A percentile compares a stretch with the other conserved stretches of the same genome.
phyloP scores from a whole-genome alignment of 2,113 vertebrate species.

The Oriolus oriolus region DNA sequence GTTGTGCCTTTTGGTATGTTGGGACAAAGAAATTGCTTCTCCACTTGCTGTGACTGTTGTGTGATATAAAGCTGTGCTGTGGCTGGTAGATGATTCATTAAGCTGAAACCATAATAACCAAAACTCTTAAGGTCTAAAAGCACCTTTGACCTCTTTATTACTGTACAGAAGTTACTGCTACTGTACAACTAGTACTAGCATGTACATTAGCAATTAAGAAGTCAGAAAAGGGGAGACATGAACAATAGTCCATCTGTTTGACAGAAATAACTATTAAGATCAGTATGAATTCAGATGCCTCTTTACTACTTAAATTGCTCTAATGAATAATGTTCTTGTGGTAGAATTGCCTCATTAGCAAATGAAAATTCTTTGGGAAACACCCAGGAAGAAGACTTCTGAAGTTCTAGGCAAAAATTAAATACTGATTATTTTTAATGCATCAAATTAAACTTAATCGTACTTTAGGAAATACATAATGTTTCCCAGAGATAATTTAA shows the following conservation, averaged over 20 bases:
- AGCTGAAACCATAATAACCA: neutral
- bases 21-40: neutral
- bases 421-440: slow-evolving; percentile 54
- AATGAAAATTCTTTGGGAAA: slow-evolving; percentile 62
- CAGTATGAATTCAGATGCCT: slow-evolving; percentile 33
- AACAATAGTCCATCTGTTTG: slow-evolving; percentile 69
- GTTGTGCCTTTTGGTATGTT: neutral
- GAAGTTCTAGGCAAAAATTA: slow-evolving; percentile 46
- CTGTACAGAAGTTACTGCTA: slow-evolving; percentile 39
- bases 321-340: slow-evolving; percentile 50
- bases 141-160: slow-evolving; percentile 31
- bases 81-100: neutral
- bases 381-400: slow-evolving; percentile 39
- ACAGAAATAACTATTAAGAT: slow-evolving; percentile 60
- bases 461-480: neutral
- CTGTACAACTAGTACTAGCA: slow-evolving; percentile 61
- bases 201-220: slow-evolving; percentile 67
- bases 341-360: slow-evolving; percentile 22
- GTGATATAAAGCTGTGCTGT: neutral
- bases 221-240: slow-evolving; percentile 43
- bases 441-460: slow-evolving; percentile 32
- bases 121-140: slow-evolving; percentile 10
- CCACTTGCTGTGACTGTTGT: neutral
- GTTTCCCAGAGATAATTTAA: slow-evolving; percentile 46
- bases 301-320: slow-evolving; percentile 21